Percentiles rank a stretch among this genome's conserved stretches.
Evolutionary conservation across 92 coral and sea anemone species (phyloP).

Genomic region (Porites evermanni): DNA sequence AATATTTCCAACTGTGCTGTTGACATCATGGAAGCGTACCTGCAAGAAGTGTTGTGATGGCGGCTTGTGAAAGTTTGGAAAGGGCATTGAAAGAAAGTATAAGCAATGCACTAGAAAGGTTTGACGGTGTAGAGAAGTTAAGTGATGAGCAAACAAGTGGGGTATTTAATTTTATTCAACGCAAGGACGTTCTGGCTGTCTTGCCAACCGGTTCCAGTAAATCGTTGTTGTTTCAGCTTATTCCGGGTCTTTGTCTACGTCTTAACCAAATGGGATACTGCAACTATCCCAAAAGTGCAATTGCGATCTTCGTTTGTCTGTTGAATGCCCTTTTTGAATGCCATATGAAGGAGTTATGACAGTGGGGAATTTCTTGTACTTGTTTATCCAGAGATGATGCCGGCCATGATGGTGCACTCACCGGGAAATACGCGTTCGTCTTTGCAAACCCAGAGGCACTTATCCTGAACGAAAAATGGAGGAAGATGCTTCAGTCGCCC

Average conservation of each 20-base stretch:
- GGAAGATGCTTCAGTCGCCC: slow-evolving; percentile 34
- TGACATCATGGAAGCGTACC: too few relatives aligned
- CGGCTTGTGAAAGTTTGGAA: not conserved
- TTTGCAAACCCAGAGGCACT: slow-evolving; percentile 60
- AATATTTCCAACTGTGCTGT: too few relatives aligned
- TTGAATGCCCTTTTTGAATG: slow-evolving; percentile 49
- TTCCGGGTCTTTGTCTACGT: slow-evolving; percentile 33
- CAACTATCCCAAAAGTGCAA: slow-evolving; percentile 24
- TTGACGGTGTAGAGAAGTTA: slow-evolving; percentile 9
- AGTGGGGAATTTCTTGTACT: slow-evolving; percentile 35
- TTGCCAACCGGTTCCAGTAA: slow-evolving; percentile 66
- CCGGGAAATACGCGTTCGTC: slow-evolving; percentile 39
- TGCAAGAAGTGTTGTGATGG: not conserved
- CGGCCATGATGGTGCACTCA: slow-evolving; percentile 39
- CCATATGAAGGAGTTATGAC: slow-evolving; percentile 48
- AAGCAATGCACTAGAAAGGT: too few relatives aligned
- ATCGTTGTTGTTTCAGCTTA: slow-evolving; percentile 58
- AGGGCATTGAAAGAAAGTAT: not conserved
- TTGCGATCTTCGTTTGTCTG: slow-evolving; percentile 47
- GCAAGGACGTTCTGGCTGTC: slow-evolving; percentile 57
- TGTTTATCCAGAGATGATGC: slow-evolving; percentile 29
- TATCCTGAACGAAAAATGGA: slow-evolving; percentile 40
- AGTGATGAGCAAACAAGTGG: not conserved
- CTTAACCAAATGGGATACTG: not conserved
- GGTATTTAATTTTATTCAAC: slow-evolving; percentile 7